phyloP scores from a whole-genome alignment of 2,797 vertebrate genomes.

The Gorsachius magnificus region DNA sequence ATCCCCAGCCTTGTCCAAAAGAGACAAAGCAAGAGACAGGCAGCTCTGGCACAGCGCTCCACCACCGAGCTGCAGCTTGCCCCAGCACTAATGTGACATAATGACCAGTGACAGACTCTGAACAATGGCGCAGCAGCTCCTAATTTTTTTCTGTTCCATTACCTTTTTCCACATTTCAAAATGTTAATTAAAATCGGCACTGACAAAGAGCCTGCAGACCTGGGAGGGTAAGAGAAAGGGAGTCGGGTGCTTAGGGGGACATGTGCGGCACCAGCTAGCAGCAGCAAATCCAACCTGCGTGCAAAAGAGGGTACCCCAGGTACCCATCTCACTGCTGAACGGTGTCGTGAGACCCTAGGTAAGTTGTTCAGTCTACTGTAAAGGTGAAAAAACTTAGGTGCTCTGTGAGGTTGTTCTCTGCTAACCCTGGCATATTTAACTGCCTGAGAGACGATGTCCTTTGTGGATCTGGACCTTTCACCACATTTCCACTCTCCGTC shows the following conservation, averaged over 20 bases:
- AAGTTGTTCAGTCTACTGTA: background rate
- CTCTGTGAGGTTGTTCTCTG: background rate
- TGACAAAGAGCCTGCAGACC: background rate
- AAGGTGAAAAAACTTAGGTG: background rate
- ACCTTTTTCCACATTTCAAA: background rate
- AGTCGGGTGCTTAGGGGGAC: background rate
- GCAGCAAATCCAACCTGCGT: background rate
- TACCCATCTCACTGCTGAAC: background rate
- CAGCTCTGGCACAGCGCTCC: background rate
- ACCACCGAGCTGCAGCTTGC: background rate
- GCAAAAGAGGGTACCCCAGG: background rate
- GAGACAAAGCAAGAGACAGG: conserved; percentile 31
- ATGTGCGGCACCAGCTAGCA: background rate
- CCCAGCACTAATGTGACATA: conserved; percentile 46
- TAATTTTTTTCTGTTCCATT: conserved; percentile 2
- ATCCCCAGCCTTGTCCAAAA: conserved; percentile 28
- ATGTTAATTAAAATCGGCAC: background rate
- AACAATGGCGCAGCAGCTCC: background rate
- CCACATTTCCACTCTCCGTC: background rate
- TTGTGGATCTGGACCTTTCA: background rate
- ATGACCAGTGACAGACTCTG: conserved; percentile 24
- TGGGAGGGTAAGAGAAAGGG: background rate
- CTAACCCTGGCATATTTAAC: background rate
- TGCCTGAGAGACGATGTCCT: background rate
- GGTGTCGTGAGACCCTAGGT: background rate